Percentiles rank a stretch among this genome's conserved stretches.
Evolutionary conservation across 2,888 invertebrate genomes (phyloP).

Genomic region (Byasa hedistus): DNA sequence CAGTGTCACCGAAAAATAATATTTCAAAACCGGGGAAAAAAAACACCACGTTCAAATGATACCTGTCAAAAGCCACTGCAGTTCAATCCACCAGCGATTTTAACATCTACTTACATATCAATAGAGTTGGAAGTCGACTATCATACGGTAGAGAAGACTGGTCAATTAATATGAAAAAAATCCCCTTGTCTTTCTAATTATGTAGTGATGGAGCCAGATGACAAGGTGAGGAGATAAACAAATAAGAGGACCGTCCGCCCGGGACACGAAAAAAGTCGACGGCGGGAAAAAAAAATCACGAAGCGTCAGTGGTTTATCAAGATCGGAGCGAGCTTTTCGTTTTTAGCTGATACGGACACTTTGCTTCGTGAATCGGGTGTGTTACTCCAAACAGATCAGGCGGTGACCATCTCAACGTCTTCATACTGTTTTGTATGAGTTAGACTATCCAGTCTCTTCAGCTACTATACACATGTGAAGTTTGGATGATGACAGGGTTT

Average conservation of each 20-base stretch:
- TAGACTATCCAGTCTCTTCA: no score
- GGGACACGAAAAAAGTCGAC: constrained; percentile 38
- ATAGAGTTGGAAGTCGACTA: constrained; percentile 35
- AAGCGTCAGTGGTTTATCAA: constrained; percentile 46
- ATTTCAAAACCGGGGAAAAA: constrained; percentile 45
- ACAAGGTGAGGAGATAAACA: constrained; percentile 71
- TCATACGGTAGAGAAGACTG: constrained; percentile 40
- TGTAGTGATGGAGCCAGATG: constrained; percentile 66
- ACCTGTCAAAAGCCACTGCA: constrained; percentile 45
- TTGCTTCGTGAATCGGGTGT: neutral
- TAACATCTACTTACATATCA: accelerated
- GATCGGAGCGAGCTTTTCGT: constrained; percentile 36
- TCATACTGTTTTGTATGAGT: no score
- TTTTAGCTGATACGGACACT: constrained; percentile 23
- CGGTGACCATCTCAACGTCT: no score
- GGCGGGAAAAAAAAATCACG: constrained; percentile 36
- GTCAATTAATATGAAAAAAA: constrained; percentile 71
- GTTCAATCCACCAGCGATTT: constrained; percentile 23
- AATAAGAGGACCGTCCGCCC: constrained; percentile 69
- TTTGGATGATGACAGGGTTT: no score
- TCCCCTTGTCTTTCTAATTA: constrained; percentile 72
- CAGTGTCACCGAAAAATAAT: constrained; percentile 67
- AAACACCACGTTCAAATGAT: constrained; percentile 42
- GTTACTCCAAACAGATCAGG: no score
- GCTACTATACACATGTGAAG: no score